Percentiles rank a stretch among this genome's conserved stretches.
Evolutionary conservation across 2,797 vertebrate genomes (phyloP).

Genomic region (Leontocebus nigricollis): DNA sequence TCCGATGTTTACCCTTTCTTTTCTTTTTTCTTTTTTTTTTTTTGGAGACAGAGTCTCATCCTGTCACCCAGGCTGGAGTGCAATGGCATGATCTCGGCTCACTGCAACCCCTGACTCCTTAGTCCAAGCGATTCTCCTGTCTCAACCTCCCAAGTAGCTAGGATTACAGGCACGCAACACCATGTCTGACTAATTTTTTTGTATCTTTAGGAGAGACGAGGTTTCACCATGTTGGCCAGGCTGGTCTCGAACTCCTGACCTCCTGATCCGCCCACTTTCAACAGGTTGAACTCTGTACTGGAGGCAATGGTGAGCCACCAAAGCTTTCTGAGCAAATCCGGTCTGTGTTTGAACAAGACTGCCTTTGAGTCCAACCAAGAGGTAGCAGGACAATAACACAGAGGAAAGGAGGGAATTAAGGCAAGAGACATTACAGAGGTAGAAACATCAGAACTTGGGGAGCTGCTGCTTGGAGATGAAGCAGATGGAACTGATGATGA

Average conservation of each 20-base stretch:
- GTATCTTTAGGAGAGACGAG: not conserved
- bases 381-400: not conserved
- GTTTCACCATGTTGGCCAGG: not conserved
- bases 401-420: not conserved
- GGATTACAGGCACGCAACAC: not conserved
- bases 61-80: not conserved
- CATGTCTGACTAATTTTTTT: not conserved
- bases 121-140: not conserved
- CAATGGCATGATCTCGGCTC: not conserved
- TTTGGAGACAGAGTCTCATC: not conserved
- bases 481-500: not conserved
- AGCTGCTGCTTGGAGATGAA: not conserved
- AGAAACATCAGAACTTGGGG: not conserved
- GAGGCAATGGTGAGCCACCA: not conserved
- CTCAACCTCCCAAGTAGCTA: not conserved
- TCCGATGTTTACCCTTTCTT: not conserved
- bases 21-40: not conserved
- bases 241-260: not conserved
- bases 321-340: not conserved
- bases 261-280: not conserved
- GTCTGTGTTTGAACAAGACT: not conserved
- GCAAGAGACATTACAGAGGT: not conserved
- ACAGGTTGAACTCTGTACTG: not conserved
- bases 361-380: not conserved
- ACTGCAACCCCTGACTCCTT: not conserved